Conservation (phyloP, 2,888 invertebrate species). For the Argyresthia albistria region DNA sequence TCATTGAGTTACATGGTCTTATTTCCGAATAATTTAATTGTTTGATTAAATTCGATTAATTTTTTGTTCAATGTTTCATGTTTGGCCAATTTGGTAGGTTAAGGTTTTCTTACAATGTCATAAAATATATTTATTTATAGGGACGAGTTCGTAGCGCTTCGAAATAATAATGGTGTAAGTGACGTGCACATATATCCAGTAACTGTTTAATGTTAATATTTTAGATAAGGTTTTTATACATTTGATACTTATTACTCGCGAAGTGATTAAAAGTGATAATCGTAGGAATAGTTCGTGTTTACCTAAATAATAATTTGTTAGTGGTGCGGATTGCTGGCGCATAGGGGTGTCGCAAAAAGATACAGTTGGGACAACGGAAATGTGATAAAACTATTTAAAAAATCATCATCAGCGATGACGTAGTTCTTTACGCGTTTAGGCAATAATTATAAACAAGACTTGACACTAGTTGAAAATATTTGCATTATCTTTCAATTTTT, state of each 20-base stretch:
- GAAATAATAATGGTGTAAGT: constrained; percentile 50
- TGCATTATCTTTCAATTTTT: constrained; percentile 40
- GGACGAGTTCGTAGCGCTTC: constrained; percentile 40
- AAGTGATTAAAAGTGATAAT: constrained; percentile 69
- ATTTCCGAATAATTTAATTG: constrained; percentile 16
- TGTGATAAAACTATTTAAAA: not conserved
- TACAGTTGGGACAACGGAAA: constrained; percentile 22
- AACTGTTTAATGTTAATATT: constrained; percentile 52
- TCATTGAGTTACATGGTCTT: constrained; percentile 34
- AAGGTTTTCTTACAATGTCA: constrained; percentile 55
- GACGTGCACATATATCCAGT: constrained; percentile 58
- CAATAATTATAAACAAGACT: constrained; percentile 65
- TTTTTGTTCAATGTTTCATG: constrained; percentile 8
- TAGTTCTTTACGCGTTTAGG: constrained; percentile 25
- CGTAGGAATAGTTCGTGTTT: constrained; percentile 52
- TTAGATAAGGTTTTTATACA: constrained; percentile 64
- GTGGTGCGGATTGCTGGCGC: constrained; percentile 55
- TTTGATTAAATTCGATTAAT: constrained; percentile 2
- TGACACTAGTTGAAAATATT: constrained; percentile 55
- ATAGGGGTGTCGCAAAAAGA: not conserved
- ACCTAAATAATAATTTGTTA: constrained; percentile 33
- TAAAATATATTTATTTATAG: constrained; percentile 65
- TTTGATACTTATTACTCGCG: constrained; percentile 70
- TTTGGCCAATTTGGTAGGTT: constrained; percentile 46
- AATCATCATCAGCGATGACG: not conserved